These are phyloP conservation scores for Clanis bilineata DNA, from an alignment of 2,888 invertebrate species.

Conservation along the genomic window DNA sequence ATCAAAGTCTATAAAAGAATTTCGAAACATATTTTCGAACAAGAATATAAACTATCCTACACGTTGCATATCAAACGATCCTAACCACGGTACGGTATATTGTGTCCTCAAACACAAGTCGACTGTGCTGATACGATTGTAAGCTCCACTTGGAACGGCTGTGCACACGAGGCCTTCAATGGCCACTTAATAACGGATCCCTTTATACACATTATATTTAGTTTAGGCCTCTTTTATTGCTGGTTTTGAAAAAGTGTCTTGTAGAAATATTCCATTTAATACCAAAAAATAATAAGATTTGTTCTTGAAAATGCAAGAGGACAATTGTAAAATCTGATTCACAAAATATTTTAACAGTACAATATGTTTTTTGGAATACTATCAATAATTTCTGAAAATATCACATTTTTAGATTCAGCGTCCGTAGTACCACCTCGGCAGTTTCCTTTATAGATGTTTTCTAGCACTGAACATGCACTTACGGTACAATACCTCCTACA, in stretches of 20 bases:
- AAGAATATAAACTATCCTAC: neutral
- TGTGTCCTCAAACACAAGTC: conserved; percentile 20
- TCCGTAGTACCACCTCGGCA: neutral
- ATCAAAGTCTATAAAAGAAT: neutral
- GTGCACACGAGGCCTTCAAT: conserved; percentile 1
- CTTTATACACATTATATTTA: neutral
- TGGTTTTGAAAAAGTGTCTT: no score
- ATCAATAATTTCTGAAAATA: neutral
- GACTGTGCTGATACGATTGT: conserved; percentile 30
- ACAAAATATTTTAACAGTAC: no score
- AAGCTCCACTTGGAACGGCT: conserved; percentile 27
- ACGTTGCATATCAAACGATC: neutral
- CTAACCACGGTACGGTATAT: neutral
- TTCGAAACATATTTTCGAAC: neutral
- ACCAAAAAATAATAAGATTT: no score
- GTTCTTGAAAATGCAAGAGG: no score
- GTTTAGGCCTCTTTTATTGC: neutral
- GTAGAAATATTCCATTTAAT: no score
- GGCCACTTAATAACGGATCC: conserved; percentile 7
- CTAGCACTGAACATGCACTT: neutral
- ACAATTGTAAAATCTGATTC: no score
- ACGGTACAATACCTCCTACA: neutral
- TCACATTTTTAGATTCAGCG: neutral
- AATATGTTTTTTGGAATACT: neutral
- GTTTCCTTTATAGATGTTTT: neutral